Base-by-base conservation (phyloP, 2,113 vertebrate species). In the Salvelinus sp. region DNA sequence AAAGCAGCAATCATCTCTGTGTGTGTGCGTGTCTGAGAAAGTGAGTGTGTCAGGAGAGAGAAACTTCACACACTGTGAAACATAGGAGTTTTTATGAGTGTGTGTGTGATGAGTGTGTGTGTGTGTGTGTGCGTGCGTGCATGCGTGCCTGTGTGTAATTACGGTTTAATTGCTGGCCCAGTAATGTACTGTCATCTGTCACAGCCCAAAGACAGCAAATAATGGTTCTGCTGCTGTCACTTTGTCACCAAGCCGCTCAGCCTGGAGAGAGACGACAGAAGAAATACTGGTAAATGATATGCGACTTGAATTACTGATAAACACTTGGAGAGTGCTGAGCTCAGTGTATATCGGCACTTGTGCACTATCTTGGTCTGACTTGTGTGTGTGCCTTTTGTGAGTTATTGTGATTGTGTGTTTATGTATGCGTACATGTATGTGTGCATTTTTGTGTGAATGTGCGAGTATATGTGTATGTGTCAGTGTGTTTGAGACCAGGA, bases 161-260 rank as follows among this genome's bases (percentile, higher is more conserved):
- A 91, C 71, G 79, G 83, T 91, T 93, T 92, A 93, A 94, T 93
- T 92, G 92, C 91, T 89, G 85, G 83, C 90, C 88, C 89, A 89
- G 91, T 38, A 38, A 38, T 38, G 33, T 38, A 38, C 33, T 38
- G 33, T 38, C 33, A 38, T 93, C 91, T 93, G 91, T 93, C 92
- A 91, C 90, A 91, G 91, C 90, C 87, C 90, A 92, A 90, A 93
- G 91, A 92, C 91, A 89, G 88, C 90, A 93, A 92, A 93, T 92
- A 92, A 92, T 92, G 87, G 85, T 86, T 89, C 88, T 86, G 85
- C 85, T 77, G 84, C 84, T 76, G 79, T 93, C 90, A 91, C 82
- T 87, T 90, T 90, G 91, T 91, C 89, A 87, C 87, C 6, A 38
- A 38, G 33, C 33, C 33, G 6, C 60, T 23, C 48, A 50, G 90